Base-by-base conservation (phyloP, 2,113 vertebrate species). In the Brachyistius frenatus region DNA sequence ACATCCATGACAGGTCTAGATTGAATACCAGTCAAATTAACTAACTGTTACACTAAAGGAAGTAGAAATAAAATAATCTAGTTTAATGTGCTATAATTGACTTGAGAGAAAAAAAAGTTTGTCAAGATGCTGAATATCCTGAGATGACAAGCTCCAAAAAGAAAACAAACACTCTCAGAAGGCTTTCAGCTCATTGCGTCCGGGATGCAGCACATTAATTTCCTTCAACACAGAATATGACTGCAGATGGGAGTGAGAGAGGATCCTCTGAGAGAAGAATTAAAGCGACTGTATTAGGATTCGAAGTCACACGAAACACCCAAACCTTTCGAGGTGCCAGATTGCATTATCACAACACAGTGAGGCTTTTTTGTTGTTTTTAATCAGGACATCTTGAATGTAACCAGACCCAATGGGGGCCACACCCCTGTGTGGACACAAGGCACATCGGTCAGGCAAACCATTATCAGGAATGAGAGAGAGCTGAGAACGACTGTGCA, bases 321-420 rank as follows among this genome's bases (percentile, higher is more conserved):
- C 31, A 79, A 77, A 76, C 68, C 73, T 73, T 62, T 74, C 31
- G 6, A 73, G 77, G 36, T 57, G 39, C 30, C 5, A 14, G 14
- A 71, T 78, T 81, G 77, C 71, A 77, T 77, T 79, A 73, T 73
- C 47, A 72, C 81, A 72, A 56, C 57, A 78, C 68, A 52, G 50
- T n/a, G 60, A 79, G 52, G 56, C 65, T 41, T 66, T 81, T 80
- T 79, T 39, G 23, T 23, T 23, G 23, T 62, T 23, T 23, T 36
- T 35, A 39, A 87, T 86, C 77, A 56, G 64, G 81, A 52, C 36
- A 80, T 87, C 73, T 84, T 68, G 39, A 86, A 69, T 65, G 49
- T 81, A 66, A 85, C 56, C 44, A 76, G 74, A 77, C 8, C 41
- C 46, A 15, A 36, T 44, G 32, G 39, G 60, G 41, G 35, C 74